Evolutionary conservation across 2,888 invertebrate genomes (phyloP).

Genomic region (Drosophila anomalipes): DNA sequence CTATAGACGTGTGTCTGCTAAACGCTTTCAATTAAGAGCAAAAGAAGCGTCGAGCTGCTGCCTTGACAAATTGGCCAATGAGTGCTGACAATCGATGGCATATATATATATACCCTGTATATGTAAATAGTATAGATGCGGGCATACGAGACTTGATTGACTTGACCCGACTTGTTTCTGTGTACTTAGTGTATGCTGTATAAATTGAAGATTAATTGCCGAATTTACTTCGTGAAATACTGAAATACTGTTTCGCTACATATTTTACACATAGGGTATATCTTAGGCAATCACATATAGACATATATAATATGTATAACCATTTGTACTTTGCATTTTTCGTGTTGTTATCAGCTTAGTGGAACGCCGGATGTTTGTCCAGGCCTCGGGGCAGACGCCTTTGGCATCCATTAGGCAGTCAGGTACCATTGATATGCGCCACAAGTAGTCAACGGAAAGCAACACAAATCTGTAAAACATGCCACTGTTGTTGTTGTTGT

Average conservation of each 20-base stretch:
- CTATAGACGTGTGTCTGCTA: conserved; percentile 70
- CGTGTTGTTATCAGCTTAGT: conserved; percentile 49
- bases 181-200: background rate
- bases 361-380: conserved; percentile 63
- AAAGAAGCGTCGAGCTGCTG: conserved; percentile 44
- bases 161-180: background rate
- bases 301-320: too few species aligned
- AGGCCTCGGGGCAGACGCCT: conserved; percentile 31
- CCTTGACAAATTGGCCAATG: conserved; percentile 62
- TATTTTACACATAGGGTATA: background rate
- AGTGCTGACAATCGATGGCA: conserved; percentile 58
- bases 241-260: background rate
- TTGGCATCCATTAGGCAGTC: conserved; percentile 37
- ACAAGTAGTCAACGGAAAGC: conserved; percentile 48
- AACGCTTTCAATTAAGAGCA: conserved; percentile 79
- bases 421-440: conserved; percentile 60
- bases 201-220: background rate
- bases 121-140: background rate
- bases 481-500: conserved; percentile 15
- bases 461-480: conserved; percentile 37
- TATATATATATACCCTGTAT: conserved; percentile 14
- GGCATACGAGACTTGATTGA: background rate
- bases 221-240: background rate
- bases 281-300: background rate
- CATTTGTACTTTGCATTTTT: conserved; percentile 37